phyloP scores from a whole-genome alignment of 2,797 vertebrate genomes.

The Loriculus beryllinus region DNA sequence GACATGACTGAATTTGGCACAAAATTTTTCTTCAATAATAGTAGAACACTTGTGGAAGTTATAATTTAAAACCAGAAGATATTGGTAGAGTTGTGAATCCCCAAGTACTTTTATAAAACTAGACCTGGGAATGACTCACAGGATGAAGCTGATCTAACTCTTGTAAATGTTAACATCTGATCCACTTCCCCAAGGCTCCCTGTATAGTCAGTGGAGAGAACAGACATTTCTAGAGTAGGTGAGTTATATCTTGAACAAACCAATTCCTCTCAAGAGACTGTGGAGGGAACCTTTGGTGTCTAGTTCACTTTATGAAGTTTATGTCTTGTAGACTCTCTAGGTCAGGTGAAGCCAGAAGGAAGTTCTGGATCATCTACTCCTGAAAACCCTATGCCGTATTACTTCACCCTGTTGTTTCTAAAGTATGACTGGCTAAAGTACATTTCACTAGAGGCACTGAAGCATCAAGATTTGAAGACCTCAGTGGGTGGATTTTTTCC shows the following conservation, averaged over 20 bases:
- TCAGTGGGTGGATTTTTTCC: neutral
- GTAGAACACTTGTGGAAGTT: neutral
- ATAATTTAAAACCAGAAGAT: neutral
- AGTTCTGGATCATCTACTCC: neutral
- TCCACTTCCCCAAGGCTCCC: fast-evolving
- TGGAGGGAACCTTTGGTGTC: neutral
- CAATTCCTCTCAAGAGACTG: neutral
- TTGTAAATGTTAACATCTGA: neutral
- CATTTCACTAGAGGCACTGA: neutral
- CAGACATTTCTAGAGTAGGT: neutral
- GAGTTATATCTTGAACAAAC: neutral
- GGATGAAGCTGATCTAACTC: neutral
- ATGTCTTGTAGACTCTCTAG: neutral
- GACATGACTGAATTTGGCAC: neutral
- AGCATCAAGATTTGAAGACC: neutral
- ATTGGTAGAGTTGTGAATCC: neutral
- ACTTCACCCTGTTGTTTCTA: neutral
- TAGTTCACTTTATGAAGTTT: neutral
- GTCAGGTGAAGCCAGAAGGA: neutral
- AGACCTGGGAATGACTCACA: neutral
- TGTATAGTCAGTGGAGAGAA: neutral
- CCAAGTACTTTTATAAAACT: neutral
- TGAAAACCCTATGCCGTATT: neutral
- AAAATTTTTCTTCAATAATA: neutral
- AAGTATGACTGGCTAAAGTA: neutral